Percentiles rank a stretch among this genome's conserved stretches.
These are phyloP conservation scores for Hymenochirus boettgeri DNA, from an alignment of 2,113 vertebrate species.

Conservation along the genomic window DNA sequence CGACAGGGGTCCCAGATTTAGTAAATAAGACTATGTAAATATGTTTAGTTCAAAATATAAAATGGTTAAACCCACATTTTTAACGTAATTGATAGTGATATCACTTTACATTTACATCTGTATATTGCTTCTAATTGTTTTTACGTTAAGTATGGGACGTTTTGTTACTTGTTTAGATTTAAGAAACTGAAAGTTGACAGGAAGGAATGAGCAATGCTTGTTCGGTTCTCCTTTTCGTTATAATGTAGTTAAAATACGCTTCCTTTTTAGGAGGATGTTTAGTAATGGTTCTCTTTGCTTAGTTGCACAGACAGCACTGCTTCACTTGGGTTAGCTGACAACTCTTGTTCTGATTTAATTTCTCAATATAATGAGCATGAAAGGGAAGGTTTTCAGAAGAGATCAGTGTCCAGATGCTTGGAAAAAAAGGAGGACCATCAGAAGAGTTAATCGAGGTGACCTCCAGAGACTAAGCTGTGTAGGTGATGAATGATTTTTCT, in stretches of 20 bases:
- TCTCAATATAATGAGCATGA: slow-evolving; percentile 79
- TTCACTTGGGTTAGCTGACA: slow-evolving; percentile 31
- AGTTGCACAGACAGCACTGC: slow-evolving; percentile 43
- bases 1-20: too few species aligned
- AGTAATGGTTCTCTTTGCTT: slow-evolving; percentile 40
- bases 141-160: too few species aligned
- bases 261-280: slow-evolving; percentile 49
- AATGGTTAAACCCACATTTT: too few species aligned
- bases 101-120: too few species aligned
- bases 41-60: too few species aligned
- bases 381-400: slow-evolving; percentile 66
- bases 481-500: slow-evolving; percentile 63
- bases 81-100: too few species aligned
- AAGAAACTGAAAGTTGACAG: slow-evolving; percentile 51
- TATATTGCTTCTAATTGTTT: too few species aligned
- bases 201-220: slow-evolving; percentile 60
- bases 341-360: slow-evolving; percentile 11
- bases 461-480: slow-evolving; percentile 80
- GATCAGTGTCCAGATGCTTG: slow-evolving; percentile 76
- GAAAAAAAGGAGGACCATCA: slow-evolving; percentile 70
- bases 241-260: slow-evolving; percentile 56
- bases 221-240: slow-evolving; percentile 61
- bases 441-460: slow-evolving; percentile 66
- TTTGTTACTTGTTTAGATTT: background rate
- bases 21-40: too few species aligned